Evolutionary conservation across 2,113 vertebrate species (phyloP), one percentile per base, ranked within the genome.

Genomic region (Dolichallabes microphthalmus): DNA sequence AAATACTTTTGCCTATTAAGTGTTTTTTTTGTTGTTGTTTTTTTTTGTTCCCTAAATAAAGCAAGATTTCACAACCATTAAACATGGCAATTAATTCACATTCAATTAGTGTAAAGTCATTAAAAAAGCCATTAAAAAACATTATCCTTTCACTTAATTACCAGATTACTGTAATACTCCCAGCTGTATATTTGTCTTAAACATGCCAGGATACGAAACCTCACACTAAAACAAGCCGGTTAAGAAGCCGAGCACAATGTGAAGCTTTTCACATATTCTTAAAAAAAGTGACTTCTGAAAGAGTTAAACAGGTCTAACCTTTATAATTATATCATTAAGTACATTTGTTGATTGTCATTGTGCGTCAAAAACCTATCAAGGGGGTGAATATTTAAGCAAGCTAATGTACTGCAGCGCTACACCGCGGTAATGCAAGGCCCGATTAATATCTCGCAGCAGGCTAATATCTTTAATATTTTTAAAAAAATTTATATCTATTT

Each of bases 21-120:
- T 39, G 19, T 22, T 35, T 68, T 82, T 68, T 80, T 52, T 66
- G 39, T 39, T 39, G 39, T 39, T 39, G 39, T 39, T 39, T 45
- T 45, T 45, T 45, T 45, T 45, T 45, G 39, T 45, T 45, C 39
- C 39, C 39, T 64, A 32, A 55, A 58, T 52, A 19, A 84, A 17
- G 61, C 39, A 84, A 53, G 52, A 52, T 61, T 64, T 45, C 27
- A 82, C 80, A 82, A 52, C 57, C 55, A 58, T 69, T 39, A 83
- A 60, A 73, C 82, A 75, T n/a, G 19, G 0, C 55, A 50, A 74
- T 60, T 61, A 74, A 73, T 73, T 39, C 45, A 71, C 19, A 27
- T 68, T 82, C 19, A 82, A 71, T 71, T 71, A 39, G 17, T 55
- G 45, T 13, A 82, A 27, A 45, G 39, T 45, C 39, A 45, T 45